Percentiles rank a stretch among this genome's conserved stretches.
Conservation (phyloP, 2,888 invertebrate species). For the Eupithecia abbreviata region DNA sequence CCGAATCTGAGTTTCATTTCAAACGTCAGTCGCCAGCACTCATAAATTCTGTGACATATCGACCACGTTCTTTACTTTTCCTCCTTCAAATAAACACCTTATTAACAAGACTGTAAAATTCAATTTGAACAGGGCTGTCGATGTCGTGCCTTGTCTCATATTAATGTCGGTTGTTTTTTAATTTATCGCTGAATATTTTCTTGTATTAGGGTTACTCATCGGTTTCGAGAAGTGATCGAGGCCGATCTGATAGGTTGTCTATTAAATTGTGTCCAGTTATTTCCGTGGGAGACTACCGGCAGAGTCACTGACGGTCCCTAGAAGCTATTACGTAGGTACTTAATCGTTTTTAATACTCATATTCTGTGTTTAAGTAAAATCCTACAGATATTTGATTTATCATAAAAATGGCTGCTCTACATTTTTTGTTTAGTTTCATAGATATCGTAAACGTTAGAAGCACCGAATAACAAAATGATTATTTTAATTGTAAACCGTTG, state of each 20-base stretch:
- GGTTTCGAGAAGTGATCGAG: constrained; percentile 54
- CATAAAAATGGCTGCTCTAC: background rate
- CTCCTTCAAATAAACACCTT: constrained; percentile 51
- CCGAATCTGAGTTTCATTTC: constrained; percentile 59
- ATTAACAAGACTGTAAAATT: constrained; percentile 52
- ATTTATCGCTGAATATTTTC: constrained; percentile 70
- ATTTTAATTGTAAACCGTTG: background rate
- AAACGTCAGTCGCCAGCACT: constrained; percentile 70
- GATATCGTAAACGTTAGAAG: background rate
- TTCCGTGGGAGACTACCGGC: constrained; percentile 41
- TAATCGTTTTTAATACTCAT: constrained; percentile 32
- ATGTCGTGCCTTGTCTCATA: constrained; percentile 69
- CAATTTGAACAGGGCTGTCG: constrained; percentile 53
- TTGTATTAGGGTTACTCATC: constrained; percentile 59
- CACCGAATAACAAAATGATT: background rate
- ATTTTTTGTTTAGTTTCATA: background rate
- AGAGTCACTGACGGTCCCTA: constrained; percentile 21
- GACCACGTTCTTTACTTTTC: constrained; percentile 72
- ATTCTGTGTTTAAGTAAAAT: background rate
- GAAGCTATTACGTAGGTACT: constrained; percentile 26
- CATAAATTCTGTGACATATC: constrained; percentile 81
- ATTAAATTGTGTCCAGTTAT: constrained; percentile 50
- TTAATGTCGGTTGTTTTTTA: constrained; percentile 74
- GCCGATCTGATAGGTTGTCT: constrained; percentile 54
- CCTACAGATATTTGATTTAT: background rate